phyloP scores from a whole-genome alignment of 2,888 invertebrate genomes.

The Idaea aversata region DNA sequence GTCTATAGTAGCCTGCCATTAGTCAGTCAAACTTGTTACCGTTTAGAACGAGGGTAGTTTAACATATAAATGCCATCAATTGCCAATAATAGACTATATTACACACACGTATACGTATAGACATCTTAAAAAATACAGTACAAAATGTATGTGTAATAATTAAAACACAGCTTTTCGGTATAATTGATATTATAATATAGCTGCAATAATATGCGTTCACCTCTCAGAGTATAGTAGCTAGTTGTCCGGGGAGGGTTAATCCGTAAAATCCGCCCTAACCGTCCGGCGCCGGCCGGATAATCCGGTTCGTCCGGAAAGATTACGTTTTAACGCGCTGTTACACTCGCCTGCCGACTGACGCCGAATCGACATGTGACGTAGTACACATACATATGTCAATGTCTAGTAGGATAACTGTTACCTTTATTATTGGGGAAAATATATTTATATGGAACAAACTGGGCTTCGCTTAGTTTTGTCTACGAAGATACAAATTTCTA shows the following conservation, averaged over 20 bases:
- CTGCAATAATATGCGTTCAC: neutral
- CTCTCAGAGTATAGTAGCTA: neutral
- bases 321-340: constrained; percentile 34
- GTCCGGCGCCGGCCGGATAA: constrained; percentile 13
- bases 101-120: too few species aligned
- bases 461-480: too few species aligned
- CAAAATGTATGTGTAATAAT: too few species aligned
- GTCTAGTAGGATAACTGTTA: neutral
- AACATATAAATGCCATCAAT: too few species aligned
- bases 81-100: too few species aligned
- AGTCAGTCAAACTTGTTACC: too few species aligned
- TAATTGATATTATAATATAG: neutral
- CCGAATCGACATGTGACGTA: constrained; percentile 3
- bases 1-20: too few species aligned
- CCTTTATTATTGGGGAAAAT: neutral
- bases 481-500: too few species aligned
- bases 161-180: too few species aligned
- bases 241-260: neutral
- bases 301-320: constrained; percentile 28
- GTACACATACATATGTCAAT: neutral
- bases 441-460: too few species aligned
- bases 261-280: constrained; percentile 19
- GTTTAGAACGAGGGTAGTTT: too few species aligned
- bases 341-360: constrained; percentile 22
- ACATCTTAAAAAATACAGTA: too few species aligned